Evolutionary conservation across 2,797 vertebrate species (phyloP).

Genomic region (Danio jaintianensis): DNA sequence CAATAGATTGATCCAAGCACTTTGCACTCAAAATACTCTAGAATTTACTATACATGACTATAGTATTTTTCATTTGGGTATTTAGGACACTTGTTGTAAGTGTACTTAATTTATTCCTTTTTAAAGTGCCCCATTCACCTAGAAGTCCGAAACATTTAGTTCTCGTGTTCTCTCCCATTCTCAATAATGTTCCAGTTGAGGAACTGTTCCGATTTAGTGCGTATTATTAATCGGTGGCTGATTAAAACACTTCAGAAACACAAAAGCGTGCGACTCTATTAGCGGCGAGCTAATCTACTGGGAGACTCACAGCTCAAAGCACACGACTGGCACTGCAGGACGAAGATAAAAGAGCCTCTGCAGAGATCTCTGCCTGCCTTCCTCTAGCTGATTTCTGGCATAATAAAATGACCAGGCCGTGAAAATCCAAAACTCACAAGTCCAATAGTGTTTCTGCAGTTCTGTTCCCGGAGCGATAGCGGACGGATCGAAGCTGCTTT

Average conservation of each 20-base stretch:
- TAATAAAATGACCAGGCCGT: not conserved
- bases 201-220: slow-evolving; percentile 38
- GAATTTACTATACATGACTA: no score
- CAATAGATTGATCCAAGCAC: no score
- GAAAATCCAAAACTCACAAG: not conserved
- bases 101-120: not conserved
- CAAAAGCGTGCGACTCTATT: slow-evolving; percentile 55
- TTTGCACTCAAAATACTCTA: no score
- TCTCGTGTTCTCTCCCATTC: not conserved
- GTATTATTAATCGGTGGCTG: slow-evolving; percentile 43
- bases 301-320: slow-evolving; percentile 40
- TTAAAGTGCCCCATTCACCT: not conserved
- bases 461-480: not conserved
- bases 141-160: not conserved
- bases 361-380: slow-evolving; percentile 17
- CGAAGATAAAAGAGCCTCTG: slow-evolving; percentile 43
- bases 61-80: no score
- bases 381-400: slow-evolving; percentile 27
- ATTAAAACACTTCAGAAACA: slow-evolving; percentile 58
- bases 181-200: not conserved
- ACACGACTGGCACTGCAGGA: slow-evolving; percentile 40
- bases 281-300: slow-evolving; percentile 56
- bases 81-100: not conserved
- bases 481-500: not conserved
- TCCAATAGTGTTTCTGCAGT: not conserved